These are phyloP conservation scores for Holotrichia oblita DNA, from an alignment of 1,140 invertebrate genomes.

Conservation along the genomic window DNA sequence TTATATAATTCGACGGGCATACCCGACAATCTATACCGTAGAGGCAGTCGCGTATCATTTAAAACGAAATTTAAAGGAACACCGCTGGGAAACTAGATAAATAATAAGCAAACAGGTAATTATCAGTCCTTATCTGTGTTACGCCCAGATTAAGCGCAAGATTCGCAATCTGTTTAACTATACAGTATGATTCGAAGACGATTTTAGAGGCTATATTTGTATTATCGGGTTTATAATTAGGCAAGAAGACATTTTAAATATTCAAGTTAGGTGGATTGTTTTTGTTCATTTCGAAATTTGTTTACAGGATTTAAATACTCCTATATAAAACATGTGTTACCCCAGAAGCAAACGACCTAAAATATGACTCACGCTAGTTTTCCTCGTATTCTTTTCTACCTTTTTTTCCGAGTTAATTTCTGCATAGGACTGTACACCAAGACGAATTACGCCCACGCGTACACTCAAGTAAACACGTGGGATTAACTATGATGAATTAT, in stretches of 20 bases:
- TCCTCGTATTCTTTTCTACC: slow-evolving; percentile 5
- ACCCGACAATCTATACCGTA: slow-evolving; percentile 38
- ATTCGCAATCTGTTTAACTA: slow-evolving; percentile 16
- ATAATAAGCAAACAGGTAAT: slow-evolving; percentile 43
- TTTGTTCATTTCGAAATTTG: slow-evolving; percentile 41
- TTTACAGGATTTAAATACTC: slow-evolving; percentile 23
- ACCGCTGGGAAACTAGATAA: slow-evolving; percentile 26
- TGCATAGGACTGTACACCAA: slow-evolving; percentile 39
- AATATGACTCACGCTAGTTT: slow-evolving; percentile 27
- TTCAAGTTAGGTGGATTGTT: slow-evolving; percentile 24
- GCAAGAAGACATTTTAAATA: slow-evolving; percentile 49
- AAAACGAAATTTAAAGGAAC: slow-evolving; percentile 40
- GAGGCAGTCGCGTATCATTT: slow-evolving; percentile 33
- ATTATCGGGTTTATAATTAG: slow-evolving; percentile 50
- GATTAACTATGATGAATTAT: slow-evolving; percentile 41
- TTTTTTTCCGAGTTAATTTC: slow-evolving; percentile 12
- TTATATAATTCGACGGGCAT: slow-evolving; percentile 22
- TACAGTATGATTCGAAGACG: slow-evolving; percentile 25
- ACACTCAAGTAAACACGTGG: slow-evolving; percentile 47
- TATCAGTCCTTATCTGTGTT: slow-evolving; percentile 31
- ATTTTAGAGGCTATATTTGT: slow-evolving; percentile 49
- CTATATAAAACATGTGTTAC: slow-evolving; percentile 18
- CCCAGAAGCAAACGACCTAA: slow-evolving; percentile 22
- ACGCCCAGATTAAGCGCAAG: slow-evolving; percentile 37
- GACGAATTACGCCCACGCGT: slow-evolving; percentile 47